Evolutionary conservation across 2,113 vertebrate genomes (phyloP).

Genomic region (Halichoerus grypus): DNA sequence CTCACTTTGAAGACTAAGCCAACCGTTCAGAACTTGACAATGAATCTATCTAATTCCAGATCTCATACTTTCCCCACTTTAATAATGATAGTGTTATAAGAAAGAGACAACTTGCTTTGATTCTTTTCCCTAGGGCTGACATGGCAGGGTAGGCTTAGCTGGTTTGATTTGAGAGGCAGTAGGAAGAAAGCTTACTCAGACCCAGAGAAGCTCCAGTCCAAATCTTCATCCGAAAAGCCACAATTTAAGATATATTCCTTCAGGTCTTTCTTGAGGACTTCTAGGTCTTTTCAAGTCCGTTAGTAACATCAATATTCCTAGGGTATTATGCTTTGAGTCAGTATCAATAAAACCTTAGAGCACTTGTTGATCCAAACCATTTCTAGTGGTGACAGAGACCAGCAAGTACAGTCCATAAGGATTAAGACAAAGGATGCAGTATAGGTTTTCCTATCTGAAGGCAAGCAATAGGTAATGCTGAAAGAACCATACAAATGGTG

Average conservation of each 20-base stretch:
- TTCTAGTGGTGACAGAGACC: not conserved
- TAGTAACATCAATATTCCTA: not conserved
- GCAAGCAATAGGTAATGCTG: not conserved
- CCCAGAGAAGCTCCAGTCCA: not conserved
- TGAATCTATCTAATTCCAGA: not conserved
- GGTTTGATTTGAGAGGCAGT: not conserved
- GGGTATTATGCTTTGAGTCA: not conserved
- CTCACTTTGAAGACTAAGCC: constrained; percentile 45
- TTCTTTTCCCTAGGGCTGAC: not conserved
- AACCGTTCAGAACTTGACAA: constrained; percentile 35
- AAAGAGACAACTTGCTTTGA: not conserved
- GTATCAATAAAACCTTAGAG: not conserved
- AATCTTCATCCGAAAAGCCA: not conserved
- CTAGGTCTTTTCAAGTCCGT: not conserved
- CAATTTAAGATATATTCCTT: not conserved
- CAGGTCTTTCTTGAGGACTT: not conserved
- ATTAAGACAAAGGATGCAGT: not conserved
- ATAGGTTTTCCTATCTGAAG: not conserved
- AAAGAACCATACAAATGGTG: not conserved
- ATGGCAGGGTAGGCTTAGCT: not conserved
- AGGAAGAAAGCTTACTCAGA: not conserved
- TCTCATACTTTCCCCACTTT: constrained; percentile 11
- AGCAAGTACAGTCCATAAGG: not conserved
- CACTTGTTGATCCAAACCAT: constrained; percentile 33
- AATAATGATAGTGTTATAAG: not conserved